These are phyloP conservation scores for Amblyornis subalaris DNA, from an alignment of 2,113 vertebrate genomes.

Conservation along the genomic window DNA sequence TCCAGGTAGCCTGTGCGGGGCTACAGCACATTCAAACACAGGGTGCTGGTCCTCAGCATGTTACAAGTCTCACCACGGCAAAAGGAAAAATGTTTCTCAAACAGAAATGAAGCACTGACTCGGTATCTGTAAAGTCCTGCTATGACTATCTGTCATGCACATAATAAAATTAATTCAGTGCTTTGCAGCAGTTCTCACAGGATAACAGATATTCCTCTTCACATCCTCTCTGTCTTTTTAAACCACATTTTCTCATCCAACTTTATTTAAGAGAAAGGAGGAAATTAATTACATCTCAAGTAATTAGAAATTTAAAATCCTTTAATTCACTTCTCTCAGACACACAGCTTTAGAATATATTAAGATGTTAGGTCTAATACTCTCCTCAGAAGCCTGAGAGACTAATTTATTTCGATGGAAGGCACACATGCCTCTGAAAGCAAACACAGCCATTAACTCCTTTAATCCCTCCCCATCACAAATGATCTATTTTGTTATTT, in stretches of 20 bases:
- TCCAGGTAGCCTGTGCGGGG: neutral
- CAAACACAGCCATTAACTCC: constrained; percentile 43
- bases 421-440: neutral
- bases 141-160: neutral
- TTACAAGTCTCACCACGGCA: neutral
- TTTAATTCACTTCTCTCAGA: constrained; percentile 51
- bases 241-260: neutral
- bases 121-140: neutral
- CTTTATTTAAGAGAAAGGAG: neutral
- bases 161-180: neutral
- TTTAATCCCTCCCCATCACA: constrained; percentile 33
- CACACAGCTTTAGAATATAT: constrained; percentile 42
- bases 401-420: constrained; percentile 35
- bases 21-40: neutral
- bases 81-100: neutral
- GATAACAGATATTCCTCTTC: neutral
- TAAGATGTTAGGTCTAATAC: constrained; percentile 40
- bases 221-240: neutral
- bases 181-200: neutral
- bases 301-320: constrained; percentile 52
- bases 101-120: constrained; percentile 9
- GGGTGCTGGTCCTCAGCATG: neutral
- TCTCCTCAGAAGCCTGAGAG: constrained; percentile 37
- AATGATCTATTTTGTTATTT: neutral
- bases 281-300: constrained; percentile 51